Percentiles rank a stretch among this genome's conserved stretches.
phyloP scores from a whole-genome alignment of 1,140 invertebrate species.

The Cydia amplana region DNA sequence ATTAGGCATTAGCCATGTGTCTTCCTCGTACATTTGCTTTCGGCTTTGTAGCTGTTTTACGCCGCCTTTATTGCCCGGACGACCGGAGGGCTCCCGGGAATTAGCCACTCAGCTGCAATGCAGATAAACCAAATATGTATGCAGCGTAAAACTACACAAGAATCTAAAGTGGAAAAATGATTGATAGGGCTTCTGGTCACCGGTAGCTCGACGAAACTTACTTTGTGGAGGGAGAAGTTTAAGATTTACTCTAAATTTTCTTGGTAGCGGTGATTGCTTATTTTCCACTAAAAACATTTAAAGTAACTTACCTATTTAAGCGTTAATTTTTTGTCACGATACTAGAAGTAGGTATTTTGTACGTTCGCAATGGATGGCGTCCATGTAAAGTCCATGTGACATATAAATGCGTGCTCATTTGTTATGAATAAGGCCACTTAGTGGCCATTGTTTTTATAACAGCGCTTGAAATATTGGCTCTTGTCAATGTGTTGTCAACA shows the following conservation, averaged over 20 bases:
- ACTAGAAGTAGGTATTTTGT: background rate
- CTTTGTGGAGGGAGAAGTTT: background rate
- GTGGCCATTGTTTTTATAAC: slow-evolving; percentile 5
- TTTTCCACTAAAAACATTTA: background rate
- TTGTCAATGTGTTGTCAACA: slow-evolving; percentile 37
- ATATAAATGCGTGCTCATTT: background rate
- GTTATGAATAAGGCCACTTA: slow-evolving; percentile 1
- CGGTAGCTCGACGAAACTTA: background rate
- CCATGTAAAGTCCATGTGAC: background rate
- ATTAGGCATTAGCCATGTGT: slow-evolving; percentile 43
- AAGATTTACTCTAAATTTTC: background rate
- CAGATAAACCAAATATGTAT: slow-evolving; percentile 34
- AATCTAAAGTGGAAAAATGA: background rate
- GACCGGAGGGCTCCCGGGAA: slow-evolving; percentile 36
- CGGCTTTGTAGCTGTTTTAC: slow-evolving; percentile 39
- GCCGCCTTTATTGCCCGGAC: slow-evolving; percentile 37
- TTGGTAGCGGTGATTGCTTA: background rate
- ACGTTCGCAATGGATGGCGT: no score
- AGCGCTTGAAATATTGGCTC: slow-evolving; percentile 27
- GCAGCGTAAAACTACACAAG: slow-evolving; percentile 10
- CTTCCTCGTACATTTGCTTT: slow-evolving; percentile 42
- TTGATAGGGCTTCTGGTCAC: slow-evolving; percentile 3
- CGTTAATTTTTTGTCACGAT: background rate
- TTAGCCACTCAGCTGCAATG: slow-evolving; percentile 44
- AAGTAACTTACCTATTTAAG: background rate